phyloP scores from a whole-genome alignment of 2,797 vertebrate genomes.

The Liparis tanakae region DNA sequence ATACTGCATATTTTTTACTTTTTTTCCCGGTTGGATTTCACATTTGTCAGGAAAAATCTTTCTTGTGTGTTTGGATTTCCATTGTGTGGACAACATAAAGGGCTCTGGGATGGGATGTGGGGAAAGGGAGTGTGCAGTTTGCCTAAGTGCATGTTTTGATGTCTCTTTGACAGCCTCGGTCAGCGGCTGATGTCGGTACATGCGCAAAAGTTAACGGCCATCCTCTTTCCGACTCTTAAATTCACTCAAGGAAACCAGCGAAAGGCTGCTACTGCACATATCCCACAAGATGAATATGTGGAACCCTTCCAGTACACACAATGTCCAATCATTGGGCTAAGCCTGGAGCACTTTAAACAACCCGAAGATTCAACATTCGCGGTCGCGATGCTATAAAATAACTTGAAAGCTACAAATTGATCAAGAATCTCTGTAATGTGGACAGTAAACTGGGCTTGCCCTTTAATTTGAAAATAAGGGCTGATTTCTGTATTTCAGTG shows the following conservation, averaged over 20 bases:
- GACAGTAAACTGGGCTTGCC: constrained; percentile 61
- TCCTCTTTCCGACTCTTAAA: constrained; percentile 75
- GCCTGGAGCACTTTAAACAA: constrained; percentile 69
- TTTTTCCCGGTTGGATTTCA: constrained; percentile 86
- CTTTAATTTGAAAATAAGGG: constrained; percentile 76
- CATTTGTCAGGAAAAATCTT: constrained; percentile 86
- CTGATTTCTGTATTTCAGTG: constrained; percentile 73
- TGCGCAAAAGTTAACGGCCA: constrained; percentile 73
- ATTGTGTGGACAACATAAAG: constrained; percentile 86
- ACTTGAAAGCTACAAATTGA: constrained; percentile 69
- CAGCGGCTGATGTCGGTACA: constrained; percentile 80
- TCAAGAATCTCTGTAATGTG: constrained; percentile 73
- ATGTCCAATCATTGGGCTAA: constrained; percentile 77
- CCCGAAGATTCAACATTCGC: constrained; percentile 74
- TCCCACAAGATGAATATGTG: constrained; percentile 75
- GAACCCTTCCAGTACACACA: constrained; percentile 76
- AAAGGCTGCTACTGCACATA: constrained; percentile 79
- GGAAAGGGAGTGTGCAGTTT: constrained; percentile 80
- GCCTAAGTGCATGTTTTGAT: constrained; percentile 84
- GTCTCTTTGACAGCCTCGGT: constrained; percentile 81
- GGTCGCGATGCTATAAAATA: constrained; percentile 71
- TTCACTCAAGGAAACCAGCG: constrained; percentile 76
- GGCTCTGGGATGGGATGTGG: constrained; percentile 82
- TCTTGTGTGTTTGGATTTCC: constrained; percentile 86
- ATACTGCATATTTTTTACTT: constrained; percentile 78